These are phyloP conservation scores for Panzeria rudis DNA, from an alignment of 2,888 invertebrate species.

Conservation along the genomic window DNA sequence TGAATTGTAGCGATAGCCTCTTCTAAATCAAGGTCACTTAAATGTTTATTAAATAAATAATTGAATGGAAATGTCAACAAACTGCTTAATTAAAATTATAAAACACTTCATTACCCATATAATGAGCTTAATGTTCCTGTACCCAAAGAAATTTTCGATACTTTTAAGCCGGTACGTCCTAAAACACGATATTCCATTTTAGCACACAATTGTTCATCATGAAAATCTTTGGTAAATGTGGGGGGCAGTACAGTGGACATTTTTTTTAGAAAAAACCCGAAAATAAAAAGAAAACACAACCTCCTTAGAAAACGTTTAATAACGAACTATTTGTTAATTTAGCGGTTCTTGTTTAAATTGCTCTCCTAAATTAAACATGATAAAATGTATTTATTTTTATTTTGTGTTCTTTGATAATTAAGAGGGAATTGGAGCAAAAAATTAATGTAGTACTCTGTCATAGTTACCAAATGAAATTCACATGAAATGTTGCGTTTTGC, in stretches of 20 bases:
- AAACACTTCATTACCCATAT: constrained; percentile 86
- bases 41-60: too few relatives aligned
- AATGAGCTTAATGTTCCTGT: constrained; percentile 89
- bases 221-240: too few relatives aligned
- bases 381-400: too few relatives aligned
- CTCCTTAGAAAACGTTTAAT: constrained; percentile 2
- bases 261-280: neutral
- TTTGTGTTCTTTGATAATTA: neutral
- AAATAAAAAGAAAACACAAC: neutral
- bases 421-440: neutral
- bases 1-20: constrained; percentile 89
- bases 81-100: too few relatives aligned
- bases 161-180: constrained; percentile 88
- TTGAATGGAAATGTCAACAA: too few relatives aligned
- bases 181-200: constrained; percentile 90
- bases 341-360: too few relatives aligned
- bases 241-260: too few relatives aligned
- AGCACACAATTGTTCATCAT: constrained; percentile 85
- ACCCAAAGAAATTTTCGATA: constrained; percentile 91
- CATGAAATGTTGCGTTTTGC: too few relatives aligned
- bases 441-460: too few relatives aligned
- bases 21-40: constrained; percentile 82
- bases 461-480: too few relatives aligned
- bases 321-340: constrained; percentile 24
- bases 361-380: too few relatives aligned